Percentiles rank a stretch among this genome's conserved stretches.
Conservation (phyloP, 2,797 vertebrate species). For the Oreochromis mossambicus region DNA sequence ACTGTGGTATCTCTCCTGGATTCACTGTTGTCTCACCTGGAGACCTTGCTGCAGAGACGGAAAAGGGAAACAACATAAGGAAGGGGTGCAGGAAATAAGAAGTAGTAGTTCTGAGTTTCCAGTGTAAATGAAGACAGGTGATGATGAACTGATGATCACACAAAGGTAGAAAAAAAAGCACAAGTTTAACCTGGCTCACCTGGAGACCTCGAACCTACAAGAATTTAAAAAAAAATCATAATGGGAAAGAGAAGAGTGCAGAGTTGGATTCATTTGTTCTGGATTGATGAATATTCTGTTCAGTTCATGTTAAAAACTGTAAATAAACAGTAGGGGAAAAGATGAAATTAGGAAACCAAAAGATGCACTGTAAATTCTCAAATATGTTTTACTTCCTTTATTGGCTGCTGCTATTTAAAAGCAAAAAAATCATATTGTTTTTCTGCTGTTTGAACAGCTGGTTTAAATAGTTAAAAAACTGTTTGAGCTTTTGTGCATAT, state of each 20-base stretch:
- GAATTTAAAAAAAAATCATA: conserved; percentile 38
- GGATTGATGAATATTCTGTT: conserved; percentile 1
- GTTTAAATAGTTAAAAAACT: not conserved
- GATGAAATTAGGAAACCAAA: conserved; percentile 2
- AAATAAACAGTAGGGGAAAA: conserved; percentile 15
- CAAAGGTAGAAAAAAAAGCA: not conserved
- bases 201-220: conserved; percentile 73
- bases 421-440: not conserved
- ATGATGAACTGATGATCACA: conserved; percentile 2
- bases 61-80: conserved; percentile 11
- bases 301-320: conserved; percentile 5
- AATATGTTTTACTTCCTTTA: not conserved
- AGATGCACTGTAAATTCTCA: conserved; percentile 26
- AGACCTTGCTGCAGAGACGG: conserved; percentile 67
- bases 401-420: not conserved
- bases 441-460: not conserved
- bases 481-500: not conserved
- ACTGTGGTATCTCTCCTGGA: conserved; percentile 40
- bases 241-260: conserved; percentile 42
- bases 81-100: not conserved
- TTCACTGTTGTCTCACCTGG: conserved; percentile 69
- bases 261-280: conserved; percentile 18
- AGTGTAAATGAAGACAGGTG: conserved; percentile 18
- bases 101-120: not conserved
- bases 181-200: conserved; percentile 71